Base-by-base conservation (phyloP, 2,797 vertebrate genomes). In the Coendou prehensilis region DNA sequence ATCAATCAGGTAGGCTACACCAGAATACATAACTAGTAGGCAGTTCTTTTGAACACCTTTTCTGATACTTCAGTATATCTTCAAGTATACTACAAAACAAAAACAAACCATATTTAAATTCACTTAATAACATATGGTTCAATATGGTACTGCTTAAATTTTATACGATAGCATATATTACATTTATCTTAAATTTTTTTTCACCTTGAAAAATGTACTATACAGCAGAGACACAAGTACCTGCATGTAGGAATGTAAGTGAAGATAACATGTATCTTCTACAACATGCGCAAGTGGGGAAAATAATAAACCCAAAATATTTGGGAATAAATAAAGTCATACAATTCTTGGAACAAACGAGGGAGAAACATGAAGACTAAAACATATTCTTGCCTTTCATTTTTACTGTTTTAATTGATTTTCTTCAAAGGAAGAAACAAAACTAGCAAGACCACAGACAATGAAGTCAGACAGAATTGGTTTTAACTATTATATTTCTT, bases 91-190 rank as follows among this genome's bases (percentile, higher is more conserved):
- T 80, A 89, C 26, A 96, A 91, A 91, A 61, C 63, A 47, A 91
- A 93, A 93, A 23, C 93, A 97, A 91, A 92, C 22, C 79, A 81
- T 52, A 94, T 87, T 94, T 96, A 83, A 92, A 80, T 92, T 90
- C 11, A 67, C 28, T 92, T 90, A 83, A 87, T 15, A 63, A 26
- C 3, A 80, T 76, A 78, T 57, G 15, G 17, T 93, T 93, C 47
- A 95, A 73, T 71, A 93, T 23, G 17, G 9, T 57, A 69, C 45
- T 93, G 75, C 33, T 89, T 93, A 91, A 20, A 64, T 81, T 87
- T 94, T 84, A 76, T 84, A 89, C 96, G 93, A 94, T 57, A 91
- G 9, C 30, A 89, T 30, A 0, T 2, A 80, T 33, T 54, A 50
- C 13, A 73, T 52, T 95, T 93, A 89, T 30, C 52, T 50, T 91